Base-by-base conservation (phyloP, 2,888 invertebrate species). In the Formica aserva region DNA sequence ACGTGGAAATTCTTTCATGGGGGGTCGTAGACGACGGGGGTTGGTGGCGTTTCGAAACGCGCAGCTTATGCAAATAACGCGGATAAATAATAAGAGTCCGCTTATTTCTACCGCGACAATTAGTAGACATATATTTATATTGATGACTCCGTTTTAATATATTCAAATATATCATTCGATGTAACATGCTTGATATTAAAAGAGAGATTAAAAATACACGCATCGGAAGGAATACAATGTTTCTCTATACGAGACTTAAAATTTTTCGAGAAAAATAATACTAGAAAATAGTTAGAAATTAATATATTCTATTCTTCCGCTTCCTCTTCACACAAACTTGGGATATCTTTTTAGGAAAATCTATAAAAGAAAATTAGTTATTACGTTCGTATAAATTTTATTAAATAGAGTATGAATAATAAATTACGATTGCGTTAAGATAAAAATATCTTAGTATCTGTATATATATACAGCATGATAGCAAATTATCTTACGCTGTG, bases 311-410 rank as follows among this genome's bases (percentile, higher is more conserved):
- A 35, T 0, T 6, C 22, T 55, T 11, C 4, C n/a, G 22, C 9
- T 18, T 35, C 38, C 15, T 18, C n/a, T 52, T n/a, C 8, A 8
- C n/a, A 52, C 4, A 52, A 52, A 18, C 5, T 29, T 29, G 60
- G 60, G 45, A 45, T 45, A 32, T n/a, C 18, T 62, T 3, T 62
- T 29, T 55, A 29, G 55, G 57, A 62, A 55, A 84, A 84, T 87
- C 76, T 69, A 26, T 82, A 81, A 77, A 63, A 81, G 84, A 62
- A 87, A 77, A 85, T 83, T 75, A 81, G 48, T 66, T 83, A 71
- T 81, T 82, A 78, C 72, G 67, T 57, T 80, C n/a, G 82, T 87
- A 85, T 72, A 87, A 87, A 86, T 74, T 86, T 75, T 85, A 83
- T 83, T 86, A 87, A 86, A 85, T 83, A 84, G 67, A 66, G 82